Evolutionary conservation across 2,888 invertebrate genomes (phyloP).

Genomic region (Cheilosia impressa): DNA sequence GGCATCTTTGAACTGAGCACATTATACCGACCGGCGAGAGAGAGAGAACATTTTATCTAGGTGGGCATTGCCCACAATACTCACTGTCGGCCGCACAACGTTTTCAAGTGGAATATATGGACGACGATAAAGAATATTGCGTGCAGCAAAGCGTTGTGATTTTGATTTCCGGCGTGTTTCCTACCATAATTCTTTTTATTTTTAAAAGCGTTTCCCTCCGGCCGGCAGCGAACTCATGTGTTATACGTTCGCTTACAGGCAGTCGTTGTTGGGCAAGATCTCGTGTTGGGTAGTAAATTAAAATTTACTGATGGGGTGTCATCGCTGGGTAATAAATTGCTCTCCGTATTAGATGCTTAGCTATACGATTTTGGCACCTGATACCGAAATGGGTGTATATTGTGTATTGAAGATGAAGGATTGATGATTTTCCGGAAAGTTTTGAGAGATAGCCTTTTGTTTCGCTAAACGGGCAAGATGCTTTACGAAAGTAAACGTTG

Average conservation of each 20-base stretch:
- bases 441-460: background rate
- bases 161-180: conserved; percentile 60
- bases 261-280: background rate
- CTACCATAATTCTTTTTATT: conserved; percentile 55
- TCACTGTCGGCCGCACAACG: background rate
- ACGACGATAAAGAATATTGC: conserved; percentile 59
- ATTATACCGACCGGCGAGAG: conserved; percentile 38
- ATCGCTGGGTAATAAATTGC: conserved; percentile 64
- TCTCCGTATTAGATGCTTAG: conserved; percentile 42
- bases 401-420: conserved; percentile 31
- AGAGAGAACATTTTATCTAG: conserved; percentile 57
- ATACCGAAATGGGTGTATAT: conserved; percentile 33
- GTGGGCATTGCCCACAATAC: conserved; percentile 29
- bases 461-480: background rate
- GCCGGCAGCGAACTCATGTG: background rate
- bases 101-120: conserved; percentile 35
- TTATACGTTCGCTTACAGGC: background rate
- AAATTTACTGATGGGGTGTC: conserved; percentile 59
- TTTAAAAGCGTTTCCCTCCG: conserved; percentile 13
- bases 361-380: conserved; percentile 53
- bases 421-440: conserved; percentile 5
- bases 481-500: background rate
- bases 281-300: conserved; percentile 53
- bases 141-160: conserved; percentile 60
- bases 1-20: conserved; percentile 56